Percentiles rank a stretch among this genome's conserved stretches.
Conservation (phyloP, 2,797 vertebrate genomes). For the Intellagama lesueurii region DNA sequence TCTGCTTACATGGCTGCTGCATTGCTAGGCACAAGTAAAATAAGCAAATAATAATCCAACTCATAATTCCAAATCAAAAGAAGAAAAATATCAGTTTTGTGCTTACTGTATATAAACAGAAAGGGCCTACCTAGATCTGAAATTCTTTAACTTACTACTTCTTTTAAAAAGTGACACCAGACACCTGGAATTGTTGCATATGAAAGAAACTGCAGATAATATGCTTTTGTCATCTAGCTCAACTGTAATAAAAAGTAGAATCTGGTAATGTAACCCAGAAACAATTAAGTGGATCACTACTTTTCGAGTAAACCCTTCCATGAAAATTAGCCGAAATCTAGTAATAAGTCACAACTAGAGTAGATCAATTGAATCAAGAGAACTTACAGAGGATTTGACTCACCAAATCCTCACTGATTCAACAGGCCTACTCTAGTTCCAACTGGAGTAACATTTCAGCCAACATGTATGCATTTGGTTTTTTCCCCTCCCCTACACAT, state of each 20-base stretch:
- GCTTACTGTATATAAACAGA: background rate
- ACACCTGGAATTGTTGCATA: background rate
- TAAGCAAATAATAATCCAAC: background rate
- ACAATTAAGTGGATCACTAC: background rate
- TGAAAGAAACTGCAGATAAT: background rate
- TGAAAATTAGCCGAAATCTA: no score
- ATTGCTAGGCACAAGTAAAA: background rate
- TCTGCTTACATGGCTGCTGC: background rate
- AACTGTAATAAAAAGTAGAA: background rate
- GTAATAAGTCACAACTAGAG: no score
- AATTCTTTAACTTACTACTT: background rate
- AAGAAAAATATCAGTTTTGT: background rate
- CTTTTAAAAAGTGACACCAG: background rate
- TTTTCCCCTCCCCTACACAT: no score
- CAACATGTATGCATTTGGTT: no score
- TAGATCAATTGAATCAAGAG: no score
- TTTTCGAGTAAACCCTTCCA: background rate
- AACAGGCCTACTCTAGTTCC: no score
- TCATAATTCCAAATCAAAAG: background rate
- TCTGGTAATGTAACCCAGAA: background rate
- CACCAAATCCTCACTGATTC: no score
- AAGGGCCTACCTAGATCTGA: background rate
- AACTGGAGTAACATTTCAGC: no score
- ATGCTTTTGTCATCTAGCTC: background rate
- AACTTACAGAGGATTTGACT: no score